phyloP scores from a whole-genome alignment of 2,888 invertebrate genomes.

The Campoplex nolae region DNA sequence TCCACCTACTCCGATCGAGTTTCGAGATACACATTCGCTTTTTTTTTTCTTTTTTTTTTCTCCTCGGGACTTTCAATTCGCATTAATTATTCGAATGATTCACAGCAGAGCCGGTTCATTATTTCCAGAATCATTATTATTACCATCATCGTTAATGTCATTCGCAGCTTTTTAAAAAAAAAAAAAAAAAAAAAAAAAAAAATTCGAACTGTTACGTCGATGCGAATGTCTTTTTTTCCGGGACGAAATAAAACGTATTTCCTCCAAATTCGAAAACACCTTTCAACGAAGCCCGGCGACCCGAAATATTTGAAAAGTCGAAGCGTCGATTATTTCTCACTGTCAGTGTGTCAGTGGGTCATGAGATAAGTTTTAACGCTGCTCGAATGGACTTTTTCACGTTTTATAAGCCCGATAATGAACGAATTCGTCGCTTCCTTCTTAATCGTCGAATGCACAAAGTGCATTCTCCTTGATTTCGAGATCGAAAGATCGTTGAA shows the following conservation, averaged over 20 bases:
- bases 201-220: not conserved
- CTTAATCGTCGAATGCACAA: not conserved
- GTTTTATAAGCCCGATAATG: not conserved
- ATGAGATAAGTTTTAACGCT: constrained; percentile 75
- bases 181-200: not conserved
- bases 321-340: constrained; percentile 10
- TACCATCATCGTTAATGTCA: not conserved
- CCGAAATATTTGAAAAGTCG: constrained; percentile 24
- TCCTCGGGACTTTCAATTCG: constrained; percentile 33
- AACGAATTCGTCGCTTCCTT: not conserved
- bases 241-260: not conserved
- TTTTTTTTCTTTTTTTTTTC: constrained; percentile 5
- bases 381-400: constrained; percentile 70
- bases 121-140: not conserved
- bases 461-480: constrained; percentile 7
- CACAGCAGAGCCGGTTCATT: not conserved
- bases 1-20: constrained; percentile 30
- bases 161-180: too few relatives aligned
- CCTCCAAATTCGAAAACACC: not conserved
- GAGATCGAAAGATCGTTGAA: constrained; percentile 11
- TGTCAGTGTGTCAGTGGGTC: constrained; percentile 81
- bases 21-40: not conserved
- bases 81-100: constrained; percentile 31
- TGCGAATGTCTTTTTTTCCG: not conserved
- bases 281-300: not conserved